These are phyloP conservation scores for Heliothis peltigera DNA, from an alignment of 2,888 invertebrate genomes.

Conservation along the genomic window DNA sequence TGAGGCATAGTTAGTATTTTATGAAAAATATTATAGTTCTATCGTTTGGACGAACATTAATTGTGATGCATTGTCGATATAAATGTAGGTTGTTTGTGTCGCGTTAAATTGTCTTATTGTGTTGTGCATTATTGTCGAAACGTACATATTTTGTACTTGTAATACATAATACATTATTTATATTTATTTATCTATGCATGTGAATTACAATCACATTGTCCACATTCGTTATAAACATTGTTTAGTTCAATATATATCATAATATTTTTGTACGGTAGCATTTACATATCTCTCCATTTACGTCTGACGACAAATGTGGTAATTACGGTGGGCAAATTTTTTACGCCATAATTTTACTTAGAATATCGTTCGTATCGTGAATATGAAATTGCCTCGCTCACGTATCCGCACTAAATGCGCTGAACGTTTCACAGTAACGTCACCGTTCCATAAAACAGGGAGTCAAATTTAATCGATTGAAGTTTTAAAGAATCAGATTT, in stretches of 20 bases:
- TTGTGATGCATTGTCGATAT: slow-evolving; percentile 81
- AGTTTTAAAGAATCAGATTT: not conserved
- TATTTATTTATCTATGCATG: slow-evolving; percentile 36
- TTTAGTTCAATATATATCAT: slow-evolving; percentile 2
- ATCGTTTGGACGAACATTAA: slow-evolving; percentile 77
- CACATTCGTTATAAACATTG: slow-evolving; percentile 40
- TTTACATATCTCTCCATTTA: slow-evolving; percentile 13
- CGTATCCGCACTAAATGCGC: slow-evolving; percentile 1
- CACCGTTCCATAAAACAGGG: no score
- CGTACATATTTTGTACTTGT: slow-evolving; percentile 61
- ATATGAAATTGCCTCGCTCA: not conserved
- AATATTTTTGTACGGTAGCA: slow-evolving; percentile 21
- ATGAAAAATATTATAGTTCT: slow-evolving; percentile 72
- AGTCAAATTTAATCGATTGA: not conserved
- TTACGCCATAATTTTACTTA: not conserved
- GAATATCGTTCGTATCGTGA: not conserved
- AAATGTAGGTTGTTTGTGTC: slow-evolving; percentile 77
- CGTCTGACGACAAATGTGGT: not conserved
- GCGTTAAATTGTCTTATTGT: slow-evolving; percentile 73
- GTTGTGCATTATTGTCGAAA: slow-evolving; percentile 74
- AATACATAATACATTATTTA: slow-evolving; percentile 59
- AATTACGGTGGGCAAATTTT: not conserved
- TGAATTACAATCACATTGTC: slow-evolving; percentile 66
- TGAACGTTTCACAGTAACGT: not conserved
- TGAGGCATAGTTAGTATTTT: slow-evolving; percentile 77